These are phyloP conservation scores for Neuroscelio doddi DNA, from an alignment of 2,888 invertebrate species.

Conservation along the genomic window DNA sequence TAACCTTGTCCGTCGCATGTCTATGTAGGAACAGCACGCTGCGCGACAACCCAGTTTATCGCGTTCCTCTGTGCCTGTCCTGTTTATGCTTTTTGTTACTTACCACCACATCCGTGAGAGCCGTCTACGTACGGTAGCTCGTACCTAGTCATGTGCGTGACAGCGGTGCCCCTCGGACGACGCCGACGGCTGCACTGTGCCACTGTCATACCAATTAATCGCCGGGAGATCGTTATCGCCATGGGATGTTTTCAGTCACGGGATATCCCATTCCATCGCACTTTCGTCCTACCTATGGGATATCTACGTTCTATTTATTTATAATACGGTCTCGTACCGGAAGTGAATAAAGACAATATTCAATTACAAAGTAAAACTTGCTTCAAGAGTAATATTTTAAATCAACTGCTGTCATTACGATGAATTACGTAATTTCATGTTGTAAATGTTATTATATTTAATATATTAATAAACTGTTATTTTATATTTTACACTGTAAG, in stretches of 20 bases:
- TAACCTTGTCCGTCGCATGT: too few relatives aligned
- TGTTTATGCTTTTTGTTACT: slow-evolving; percentile 60
- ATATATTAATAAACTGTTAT: too few relatives aligned
- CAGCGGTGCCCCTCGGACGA: slow-evolving; percentile 51
- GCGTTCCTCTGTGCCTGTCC: slow-evolving; percentile 47
- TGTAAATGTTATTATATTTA: too few relatives aligned
- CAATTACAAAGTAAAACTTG: slow-evolving; percentile 31
- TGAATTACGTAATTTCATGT: too few relatives aligned
- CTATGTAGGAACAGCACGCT: slow-evolving; percentile 8
- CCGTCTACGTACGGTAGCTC: slow-evolving; percentile 50
- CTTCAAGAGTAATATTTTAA: background rate
- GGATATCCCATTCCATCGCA: slow-evolving; percentile 49
- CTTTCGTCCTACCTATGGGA: slow-evolving; percentile 31
- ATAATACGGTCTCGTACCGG: slow-evolving; percentile 28
- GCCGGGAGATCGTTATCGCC: slow-evolving; percentile 63
- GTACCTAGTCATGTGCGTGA: slow-evolving; percentile 53
- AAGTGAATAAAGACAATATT: slow-evolving; percentile 29
- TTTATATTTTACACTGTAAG: too few relatives aligned
- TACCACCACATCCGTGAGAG: slow-evolving; percentile 55
- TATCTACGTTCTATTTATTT: slow-evolving; percentile 37
- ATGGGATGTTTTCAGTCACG: slow-evolving; percentile 60
- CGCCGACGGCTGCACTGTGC: slow-evolving; percentile 55
- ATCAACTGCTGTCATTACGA: too few relatives aligned
- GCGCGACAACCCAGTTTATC: slow-evolving; percentile 23
- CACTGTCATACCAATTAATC: slow-evolving; percentile 71